Percentiles rank a stretch among this genome's conserved stretches.
Evolutionary conservation across 2,797 vertebrate species (phyloP).

Genomic region (Channa striata): DNA sequence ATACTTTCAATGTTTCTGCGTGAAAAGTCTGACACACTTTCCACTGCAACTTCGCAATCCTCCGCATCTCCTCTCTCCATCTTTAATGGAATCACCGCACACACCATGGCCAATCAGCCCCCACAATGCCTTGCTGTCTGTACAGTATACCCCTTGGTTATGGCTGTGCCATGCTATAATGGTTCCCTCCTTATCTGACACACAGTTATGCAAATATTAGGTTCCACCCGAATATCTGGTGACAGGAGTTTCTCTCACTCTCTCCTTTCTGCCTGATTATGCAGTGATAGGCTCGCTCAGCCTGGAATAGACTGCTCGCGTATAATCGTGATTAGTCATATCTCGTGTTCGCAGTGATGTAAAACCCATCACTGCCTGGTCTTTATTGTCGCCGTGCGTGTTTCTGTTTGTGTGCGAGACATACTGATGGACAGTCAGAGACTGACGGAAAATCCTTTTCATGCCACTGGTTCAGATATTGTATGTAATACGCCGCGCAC

Average conservation of each 20-base stretch:
- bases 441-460: slow-evolving; percentile 55
- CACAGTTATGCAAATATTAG: slow-evolving; percentile 80
- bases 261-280: slow-evolving; percentile 60
- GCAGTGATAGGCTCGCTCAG: slow-evolving; percentile 70
- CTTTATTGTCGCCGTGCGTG: slow-evolving; percentile 48
- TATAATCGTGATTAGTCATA: slow-evolving; percentile 78
- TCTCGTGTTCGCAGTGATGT: slow-evolving; percentile 69
- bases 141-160: slow-evolving; percentile 67
- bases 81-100: slow-evolving; percentile 73
- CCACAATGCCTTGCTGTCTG: slow-evolving; percentile 71
- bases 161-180: slow-evolving; percentile 73
- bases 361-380: slow-evolving; percentile 61
- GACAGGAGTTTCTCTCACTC: slow-evolving; percentile 70
- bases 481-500: slow-evolving; percentile 1
- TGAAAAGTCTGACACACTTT: slow-evolving; percentile 64
- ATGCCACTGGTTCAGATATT: slow-evolving; percentile 39
- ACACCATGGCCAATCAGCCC: slow-evolving; percentile 66
- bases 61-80: slow-evolving; percentile 59
- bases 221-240: slow-evolving; percentile 75
- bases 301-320: slow-evolving; percentile 66
- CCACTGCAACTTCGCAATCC: slow-evolving; percentile 44
- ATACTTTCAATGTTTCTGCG: slow-evolving; percentile 56
- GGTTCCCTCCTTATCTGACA: slow-evolving; percentile 73
- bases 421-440: slow-evolving; percentile 57
- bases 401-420: slow-evolving; percentile 59